Base-by-base conservation (phyloP, 1,140 invertebrate species). In the Bombus breviceps region DNA sequence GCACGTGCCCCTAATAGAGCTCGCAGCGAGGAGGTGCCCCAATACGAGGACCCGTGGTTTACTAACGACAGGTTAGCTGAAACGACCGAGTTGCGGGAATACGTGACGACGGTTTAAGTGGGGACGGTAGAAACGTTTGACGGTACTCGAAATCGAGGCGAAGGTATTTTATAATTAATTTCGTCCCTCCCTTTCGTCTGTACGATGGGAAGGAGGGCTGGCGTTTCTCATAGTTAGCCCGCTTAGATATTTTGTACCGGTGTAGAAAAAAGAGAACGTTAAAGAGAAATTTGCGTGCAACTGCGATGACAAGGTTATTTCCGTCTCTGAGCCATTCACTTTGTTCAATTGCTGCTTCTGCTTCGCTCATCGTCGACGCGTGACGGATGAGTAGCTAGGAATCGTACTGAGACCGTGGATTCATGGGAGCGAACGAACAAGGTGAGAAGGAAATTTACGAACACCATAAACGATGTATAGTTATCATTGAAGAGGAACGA, bases 81-180 rank as follows among this genome's bases (percentile, higher is more conserved):
- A 25, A 79, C 83, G n/a, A 75, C 89, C 41, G 94, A 95, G 86
- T 80, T 95, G 41, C 86, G 92, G n/a, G 90, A 95, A 82, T 95
- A 95, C 87, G 95, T 95, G 43, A 95, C 95, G 3, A 95, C 95
- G 32, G 95, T 95, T 76, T 95, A 86, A 90, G 37, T 22, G 47
- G 66, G 71, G 62, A 53, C 47, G 53, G 43, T 53, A 53, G 39
- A 43, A 82, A 73, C 37, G 34, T 15, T 79, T 72, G 75, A 84
- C 83, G 83, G 83, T 84, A 84, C 83, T 84, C 83, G 78, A 85
- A 85, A 85, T 81, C 57, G 69, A 85, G 32, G 78, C 53, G 72
- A 79, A 37, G 73, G 34, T 85, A 80, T 85, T 85, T 72, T 72
- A n/a, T 62, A 43, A 83, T 83, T 76, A 22, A 75, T 76, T 83